phyloP scores from a whole-genome alignment of 1,140 invertebrate genomes.

The Bombus huntii region DNA sequence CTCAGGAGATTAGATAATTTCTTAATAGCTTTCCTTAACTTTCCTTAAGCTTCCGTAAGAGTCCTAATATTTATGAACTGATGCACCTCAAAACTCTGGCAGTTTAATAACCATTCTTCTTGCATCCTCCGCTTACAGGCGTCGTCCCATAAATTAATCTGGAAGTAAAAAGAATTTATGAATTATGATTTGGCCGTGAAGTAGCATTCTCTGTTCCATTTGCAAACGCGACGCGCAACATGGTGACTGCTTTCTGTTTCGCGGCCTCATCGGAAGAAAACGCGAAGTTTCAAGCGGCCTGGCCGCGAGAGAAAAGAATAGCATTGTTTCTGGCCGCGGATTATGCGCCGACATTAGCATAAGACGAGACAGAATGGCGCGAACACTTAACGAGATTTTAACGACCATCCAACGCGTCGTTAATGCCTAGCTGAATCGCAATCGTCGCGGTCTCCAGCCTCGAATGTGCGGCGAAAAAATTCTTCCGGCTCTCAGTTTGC shows the following conservation, averaged over 20 bases:
- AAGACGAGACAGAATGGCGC: conserved; percentile 36
- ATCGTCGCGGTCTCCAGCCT: conserved; percentile 30
- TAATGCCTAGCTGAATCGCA: conserved; percentile 39
- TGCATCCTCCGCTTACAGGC: not conserved
- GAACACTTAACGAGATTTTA: conserved; percentile 64
- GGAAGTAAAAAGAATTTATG: not conserved
- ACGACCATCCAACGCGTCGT: conserved; percentile 37
- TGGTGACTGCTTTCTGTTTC: not conserved
- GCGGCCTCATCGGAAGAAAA: conserved; percentile 25
- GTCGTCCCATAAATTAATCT: conserved; percentile 3
- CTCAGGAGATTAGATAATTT: too few relatives aligned
- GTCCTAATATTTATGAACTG: too few relatives aligned
- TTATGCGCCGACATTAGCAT: conserved; percentile 38
- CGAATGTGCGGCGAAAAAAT: conserved; percentile 40
- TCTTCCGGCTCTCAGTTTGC: conserved; percentile 1
- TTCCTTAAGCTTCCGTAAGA: not conserved
- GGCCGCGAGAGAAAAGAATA: not conserved
- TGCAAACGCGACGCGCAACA: not conserved
- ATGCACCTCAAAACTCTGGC: not conserved
- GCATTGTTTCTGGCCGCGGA: conserved; percentile 32
- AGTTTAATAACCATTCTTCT: not conserved
- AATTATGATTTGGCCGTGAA: conserved; percentile 15
- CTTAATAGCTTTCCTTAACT: not conserved
- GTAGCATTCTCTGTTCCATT: conserved; percentile 21
- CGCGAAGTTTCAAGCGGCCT: not conserved